Base-by-base conservation (phyloP, 1,140 invertebrate species). In the Hycleus cichorii region DNA sequence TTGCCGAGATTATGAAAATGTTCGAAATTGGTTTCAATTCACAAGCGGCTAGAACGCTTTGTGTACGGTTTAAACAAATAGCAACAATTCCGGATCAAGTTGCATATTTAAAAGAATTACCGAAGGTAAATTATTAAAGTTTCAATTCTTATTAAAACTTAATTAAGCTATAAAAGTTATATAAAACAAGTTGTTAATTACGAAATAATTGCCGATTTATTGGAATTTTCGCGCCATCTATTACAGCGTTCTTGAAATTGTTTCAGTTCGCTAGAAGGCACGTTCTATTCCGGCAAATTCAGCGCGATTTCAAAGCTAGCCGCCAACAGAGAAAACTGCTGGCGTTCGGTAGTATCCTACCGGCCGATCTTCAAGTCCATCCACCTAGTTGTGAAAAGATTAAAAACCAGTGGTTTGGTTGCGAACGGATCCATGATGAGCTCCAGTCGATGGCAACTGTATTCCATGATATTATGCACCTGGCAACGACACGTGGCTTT, bases 1-100 rank as follows among this genome's bases (percentile, higher is more conserved):
- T 76, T 25, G 72, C 80, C 56, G 74, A 72, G 12, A 68, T 80
- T 10, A 69, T 75, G 47, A 74, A 77, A 46, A 76, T 80, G 74
- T 80, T 81, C 53, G 71, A 80, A 72, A 78, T 83, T 45, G 79
- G 81, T 71, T 83, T 83, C 59, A 77, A 77, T 27, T 76, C 69
- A 69, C 77, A 74, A 68, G 80, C 73, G 58, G 78, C 75, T 48
- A 74, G 70, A 65, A 76, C 76, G 0, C 58, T 79, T 2, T 66
- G 73, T 7, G 52, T 77, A 11, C 64, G 75, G 66, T 70, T 76
- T 1, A 74, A 73, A 63, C 75, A 78, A 49, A 64, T 79, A 48
- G 74, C 76, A n/a, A 75, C 76, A 46, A 75, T 79, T 5, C 64
- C 75, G 1, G 67, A 75, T 52, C 66, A 59, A 49, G 71, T 78